These are phyloP conservation scores for Lacerta bilineata DNA, from an alignment of 2,797 vertebrate species.

Conservation along the genomic window DNA sequence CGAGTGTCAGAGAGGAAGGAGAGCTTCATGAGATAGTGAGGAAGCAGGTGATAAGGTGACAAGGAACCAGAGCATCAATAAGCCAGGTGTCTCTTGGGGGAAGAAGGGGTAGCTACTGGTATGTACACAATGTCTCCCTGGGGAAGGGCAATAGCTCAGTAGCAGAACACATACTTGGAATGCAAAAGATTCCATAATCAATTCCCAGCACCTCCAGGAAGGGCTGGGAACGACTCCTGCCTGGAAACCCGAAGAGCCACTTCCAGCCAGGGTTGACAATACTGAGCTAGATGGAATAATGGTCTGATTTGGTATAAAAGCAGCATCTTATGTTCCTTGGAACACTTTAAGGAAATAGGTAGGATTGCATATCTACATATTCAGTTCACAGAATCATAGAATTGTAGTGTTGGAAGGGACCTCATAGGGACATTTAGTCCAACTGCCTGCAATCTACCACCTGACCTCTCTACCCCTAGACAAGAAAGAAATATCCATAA, in stretches of 20 bases:
- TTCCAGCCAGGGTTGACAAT: too few species aligned
- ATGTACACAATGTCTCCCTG: not conserved
- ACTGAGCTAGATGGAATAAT: slow-evolving; percentile 26
- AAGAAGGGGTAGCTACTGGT: too few species aligned
- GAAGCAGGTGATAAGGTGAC: slow-evolving; percentile 40
- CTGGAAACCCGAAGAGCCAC: too few species aligned
- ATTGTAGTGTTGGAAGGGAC: too few species aligned
- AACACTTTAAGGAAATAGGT: slow-evolving; percentile 32
- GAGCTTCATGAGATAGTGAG: not conserved
- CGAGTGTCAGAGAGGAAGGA: slow-evolving; percentile 12
- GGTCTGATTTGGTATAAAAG: slow-evolving; percentile 50
- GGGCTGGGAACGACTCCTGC: too few species aligned
- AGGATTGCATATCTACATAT: not conserved
- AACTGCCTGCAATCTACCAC: too few species aligned
- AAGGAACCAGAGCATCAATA: slow-evolving; percentile 41
- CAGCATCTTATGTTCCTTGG: slow-evolving; percentile 26
- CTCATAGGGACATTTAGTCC: too few species aligned
- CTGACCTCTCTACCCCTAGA: not conserved
- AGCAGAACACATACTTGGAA: too few species aligned
- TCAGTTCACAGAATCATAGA: not conserved
- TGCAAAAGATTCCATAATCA: too few species aligned
- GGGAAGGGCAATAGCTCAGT: too few species aligned
- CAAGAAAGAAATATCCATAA: not conserved
- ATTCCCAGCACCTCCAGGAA: too few species aligned
- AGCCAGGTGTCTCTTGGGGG: slow-evolving; percentile 36